Evolutionary conservation across 1,140 invertebrate species (phyloP).

Genomic region (Bombus superbus): DNA sequence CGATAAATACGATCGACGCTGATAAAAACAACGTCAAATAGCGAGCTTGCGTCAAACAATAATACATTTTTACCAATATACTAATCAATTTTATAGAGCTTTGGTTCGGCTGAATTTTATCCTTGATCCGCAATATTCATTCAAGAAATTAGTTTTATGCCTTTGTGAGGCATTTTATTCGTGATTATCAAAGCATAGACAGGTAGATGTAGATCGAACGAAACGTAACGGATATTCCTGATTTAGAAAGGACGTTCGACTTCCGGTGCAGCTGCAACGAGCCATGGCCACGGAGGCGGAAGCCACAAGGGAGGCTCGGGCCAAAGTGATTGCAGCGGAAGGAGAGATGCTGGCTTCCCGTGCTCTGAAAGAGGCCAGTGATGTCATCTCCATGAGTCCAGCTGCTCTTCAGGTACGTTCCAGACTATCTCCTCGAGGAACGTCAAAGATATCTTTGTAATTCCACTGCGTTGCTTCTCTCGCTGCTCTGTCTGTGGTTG

Average conservation of each 20-base stretch:
- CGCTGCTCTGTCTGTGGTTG: not conserved
- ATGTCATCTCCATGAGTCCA: conserved; percentile 91
- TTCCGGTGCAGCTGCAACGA: conserved; percentile 94
- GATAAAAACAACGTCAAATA: too few relatives aligned
- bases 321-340: conserved; percentile 89
- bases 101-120: too few relatives aligned
- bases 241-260: conserved; percentile 93
- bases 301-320: conserved; percentile 90
- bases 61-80: too few relatives aligned
- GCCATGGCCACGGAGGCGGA: conserved; percentile 96
- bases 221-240: conserved; percentile 60
- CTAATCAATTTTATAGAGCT: too few relatives aligned
- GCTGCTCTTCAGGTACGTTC: conserved; percentile 84
- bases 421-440: not conserved
- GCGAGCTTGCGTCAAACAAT: too few relatives aligned
- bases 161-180: not conserved
- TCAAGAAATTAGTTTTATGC: not conserved
- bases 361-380: conserved; percentile 94
- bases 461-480: not conserved
- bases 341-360: conserved; percentile 95
- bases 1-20: too few relatives aligned
- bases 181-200: not conserved
- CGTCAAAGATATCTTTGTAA: conserved; percentile 10
- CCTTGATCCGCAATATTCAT: too few relatives aligned
- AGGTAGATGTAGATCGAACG: not conserved